These are phyloP conservation scores for Temnothorax ravouxi DNA, from an alignment of 2,888 invertebrate genomes.

Conservation along the genomic window DNA sequence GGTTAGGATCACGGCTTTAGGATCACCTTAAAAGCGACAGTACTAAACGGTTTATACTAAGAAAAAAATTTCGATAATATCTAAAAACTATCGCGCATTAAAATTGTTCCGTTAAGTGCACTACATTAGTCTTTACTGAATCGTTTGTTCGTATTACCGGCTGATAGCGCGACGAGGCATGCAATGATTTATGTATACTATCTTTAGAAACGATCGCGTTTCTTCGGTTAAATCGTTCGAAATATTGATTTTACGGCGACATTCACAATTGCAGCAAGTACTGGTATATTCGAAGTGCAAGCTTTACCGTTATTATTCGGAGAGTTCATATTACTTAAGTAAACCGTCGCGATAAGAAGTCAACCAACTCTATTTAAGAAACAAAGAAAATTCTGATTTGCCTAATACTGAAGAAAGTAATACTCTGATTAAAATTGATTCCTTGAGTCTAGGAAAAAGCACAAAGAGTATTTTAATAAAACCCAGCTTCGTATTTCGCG, in stretches of 20 bases:
- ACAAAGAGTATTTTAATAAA: conserved; percentile 33
- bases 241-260: conserved; percentile 21
- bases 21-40: too few relatives aligned
- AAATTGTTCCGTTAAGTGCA: conserved; percentile 14
- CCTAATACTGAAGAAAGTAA: conserved; percentile 6
- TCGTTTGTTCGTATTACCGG: conserved; percentile 42
- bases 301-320: background rate
- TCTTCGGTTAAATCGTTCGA: conserved; percentile 17
- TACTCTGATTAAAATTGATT: conserved; percentile 9
- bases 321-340: background rate
- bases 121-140: background rate
- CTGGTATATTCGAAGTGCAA: background rate
- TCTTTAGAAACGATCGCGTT: conserved; percentile 32
- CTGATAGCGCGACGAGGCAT: conserved; percentile 25
- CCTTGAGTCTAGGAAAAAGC: background rate
- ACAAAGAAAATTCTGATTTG: background rate
- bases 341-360: background rate
- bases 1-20: too few relatives aligned
- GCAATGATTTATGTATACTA: conserved; percentile 35
- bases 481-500: conserved; percentile 16
- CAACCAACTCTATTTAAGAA: background rate
- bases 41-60: background rate
- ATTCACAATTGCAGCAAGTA: background rate
- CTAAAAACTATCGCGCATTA: conserved; percentile 13
- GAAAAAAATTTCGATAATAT: conserved; percentile 38